Conservation (phyloP, 1,140 invertebrate species). For the Leptopilina boulardi region DNA sequence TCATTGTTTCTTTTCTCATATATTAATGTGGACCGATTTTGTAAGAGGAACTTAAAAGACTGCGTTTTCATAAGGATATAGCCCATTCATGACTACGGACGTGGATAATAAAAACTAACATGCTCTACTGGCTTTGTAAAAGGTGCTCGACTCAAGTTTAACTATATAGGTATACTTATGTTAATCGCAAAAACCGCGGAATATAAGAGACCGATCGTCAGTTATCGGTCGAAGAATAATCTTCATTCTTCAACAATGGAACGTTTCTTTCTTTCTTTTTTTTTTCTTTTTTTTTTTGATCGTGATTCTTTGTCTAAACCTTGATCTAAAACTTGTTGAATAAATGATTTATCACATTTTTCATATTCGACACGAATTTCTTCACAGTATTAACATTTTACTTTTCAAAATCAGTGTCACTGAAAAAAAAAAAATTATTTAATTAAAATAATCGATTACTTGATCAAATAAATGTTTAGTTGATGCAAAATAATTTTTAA, state of each 20-base stretch:
- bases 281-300: neutral
- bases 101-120: slow-evolving; percentile 15
- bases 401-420: neutral
- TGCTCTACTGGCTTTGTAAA: neutral
- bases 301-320: slow-evolving; percentile 6
- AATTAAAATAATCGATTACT: too few relatives aligned
- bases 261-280: too few relatives aligned
- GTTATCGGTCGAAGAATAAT: slow-evolving; percentile 1
- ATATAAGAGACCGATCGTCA: neutral
- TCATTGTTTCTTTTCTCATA: slow-evolving; percentile 2
- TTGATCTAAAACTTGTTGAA: neutral
- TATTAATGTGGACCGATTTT: slow-evolving; percentile 10
- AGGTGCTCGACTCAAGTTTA: slow-evolving; percentile 19
- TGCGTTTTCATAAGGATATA: slow-evolving; percentile 31
- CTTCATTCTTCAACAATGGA: neutral
- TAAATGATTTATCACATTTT: neutral
- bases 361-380: too few relatives aligned
- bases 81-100: slow-evolving; percentile 33
- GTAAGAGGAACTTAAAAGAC: neutral
- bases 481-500: too few relatives aligned
- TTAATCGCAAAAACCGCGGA: neutral
- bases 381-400: neutral
- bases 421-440: too few relatives aligned
- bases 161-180: slow-evolving; percentile 43
- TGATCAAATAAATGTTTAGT: too few relatives aligned